Evolutionary conservation across 2,888 invertebrate genomes (phyloP).

Genomic region (Anagyrus pseudococci): DNA sequence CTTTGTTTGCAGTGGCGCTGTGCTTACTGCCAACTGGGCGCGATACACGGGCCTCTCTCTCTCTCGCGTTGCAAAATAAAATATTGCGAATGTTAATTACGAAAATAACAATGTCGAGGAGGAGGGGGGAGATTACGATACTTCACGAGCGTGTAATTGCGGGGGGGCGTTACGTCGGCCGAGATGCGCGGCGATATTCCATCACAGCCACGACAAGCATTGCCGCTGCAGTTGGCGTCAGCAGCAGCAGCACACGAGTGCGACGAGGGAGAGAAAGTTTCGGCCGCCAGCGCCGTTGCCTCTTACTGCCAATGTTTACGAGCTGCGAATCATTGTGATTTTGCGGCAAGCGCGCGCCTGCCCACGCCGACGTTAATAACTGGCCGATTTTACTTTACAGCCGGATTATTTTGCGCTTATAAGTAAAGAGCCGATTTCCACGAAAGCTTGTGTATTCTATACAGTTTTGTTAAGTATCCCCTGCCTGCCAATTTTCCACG

Average conservation of each 20-base stretch:
- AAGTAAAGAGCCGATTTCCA: too few relatives aligned
- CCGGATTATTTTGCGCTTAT: too few relatives aligned
- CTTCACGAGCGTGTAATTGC: slow-evolving; percentile 32
- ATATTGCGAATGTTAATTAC: slow-evolving; percentile 40
- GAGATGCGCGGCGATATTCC: slow-evolving; percentile 30
- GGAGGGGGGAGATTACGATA: slow-evolving; percentile 24
- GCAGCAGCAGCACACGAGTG: too few relatives aligned
- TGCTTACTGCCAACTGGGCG: neutral
- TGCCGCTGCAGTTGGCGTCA: too few relatives aligned
- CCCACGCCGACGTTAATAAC: too few relatives aligned
- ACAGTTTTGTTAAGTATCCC: too few relatives aligned
- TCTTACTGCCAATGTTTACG: slow-evolving; percentile 32
- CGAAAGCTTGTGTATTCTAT: neutral
- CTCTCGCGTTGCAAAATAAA: slow-evolving; percentile 34
- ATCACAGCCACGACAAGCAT: neutral
- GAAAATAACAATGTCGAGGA: slow-evolving; percentile 40
- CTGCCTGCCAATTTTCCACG: too few relatives aligned
- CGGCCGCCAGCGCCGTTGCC: neutral
- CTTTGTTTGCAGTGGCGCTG: slow-evolving; percentile 25
- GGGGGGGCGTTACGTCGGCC: slow-evolving; percentile 24
- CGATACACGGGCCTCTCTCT: neutral
- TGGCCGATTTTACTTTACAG: too few relatives aligned
- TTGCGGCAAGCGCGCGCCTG: too few relatives aligned
- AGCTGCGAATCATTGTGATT: slow-evolving; percentile 39
- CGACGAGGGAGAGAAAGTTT: slow-evolving; percentile 35